These are phyloP conservation scores for Mycalesis mineus DNA, from an alignment of 2,888 invertebrate species.

Conservation along the genomic window DNA sequence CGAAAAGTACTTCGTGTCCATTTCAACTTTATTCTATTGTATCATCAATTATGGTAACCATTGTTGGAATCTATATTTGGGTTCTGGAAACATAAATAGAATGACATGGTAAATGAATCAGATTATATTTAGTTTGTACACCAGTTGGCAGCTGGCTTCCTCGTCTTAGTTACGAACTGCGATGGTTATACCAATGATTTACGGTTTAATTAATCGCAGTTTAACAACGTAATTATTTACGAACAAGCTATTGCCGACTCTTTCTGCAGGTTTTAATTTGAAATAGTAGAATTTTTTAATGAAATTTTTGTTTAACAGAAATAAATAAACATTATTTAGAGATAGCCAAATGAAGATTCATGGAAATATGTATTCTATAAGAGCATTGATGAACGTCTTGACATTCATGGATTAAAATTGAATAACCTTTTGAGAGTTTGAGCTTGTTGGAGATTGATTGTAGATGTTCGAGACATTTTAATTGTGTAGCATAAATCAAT, in stretches of 20 bases:
- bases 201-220: too few species aligned
- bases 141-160: slow-evolving; percentile 16
- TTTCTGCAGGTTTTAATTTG: not conserved
- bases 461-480: not conserved
- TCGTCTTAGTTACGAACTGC: slow-evolving; percentile 5
- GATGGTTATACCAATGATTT: not conserved
- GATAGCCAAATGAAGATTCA: too few species aligned
- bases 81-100: slow-evolving; percentile 18
- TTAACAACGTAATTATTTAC: not conserved
- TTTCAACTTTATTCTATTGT: not conserved
- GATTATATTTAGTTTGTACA: slow-evolving; percentile 20
- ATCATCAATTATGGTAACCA: slow-evolving; percentile 6
- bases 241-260: not conserved
- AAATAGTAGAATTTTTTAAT: too few species aligned
- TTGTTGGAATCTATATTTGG: slow-evolving; percentile 19
- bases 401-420: not conserved
- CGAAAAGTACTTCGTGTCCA: not conserved
- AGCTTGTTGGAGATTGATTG: not conserved
- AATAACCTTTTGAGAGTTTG: not conserved
- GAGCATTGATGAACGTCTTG: not conserved
- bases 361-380: not conserved
- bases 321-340: too few species aligned
- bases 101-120: slow-evolving; percentile 14
- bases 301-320: too few species aligned
- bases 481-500: not conserved